Conservation (phyloP, 2,113 vertebrate species). For the Hiodon tergisus region DNA sequence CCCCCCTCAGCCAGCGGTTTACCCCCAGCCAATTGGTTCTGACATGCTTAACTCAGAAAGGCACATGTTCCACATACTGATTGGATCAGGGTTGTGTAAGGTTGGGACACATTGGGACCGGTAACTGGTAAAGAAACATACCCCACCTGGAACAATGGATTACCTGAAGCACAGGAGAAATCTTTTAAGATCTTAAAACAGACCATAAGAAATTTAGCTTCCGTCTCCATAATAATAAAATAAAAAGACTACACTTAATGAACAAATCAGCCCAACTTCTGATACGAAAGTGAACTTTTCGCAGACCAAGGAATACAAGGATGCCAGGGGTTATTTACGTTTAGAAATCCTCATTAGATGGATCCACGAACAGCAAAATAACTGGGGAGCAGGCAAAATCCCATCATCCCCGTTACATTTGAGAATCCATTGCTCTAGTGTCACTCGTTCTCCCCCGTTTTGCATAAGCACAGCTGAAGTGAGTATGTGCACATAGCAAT, state of each 20-base stretch:
- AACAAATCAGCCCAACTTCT: background rate
- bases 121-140: background rate
- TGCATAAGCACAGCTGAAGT: constrained; percentile 3
- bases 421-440: background rate
- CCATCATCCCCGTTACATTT: background rate
- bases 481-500: constrained; percentile 15
- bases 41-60: constrained; percentile 66
- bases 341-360: background rate
- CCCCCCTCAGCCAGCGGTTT: constrained; percentile 47
- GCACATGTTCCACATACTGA: constrained; percentile 71
- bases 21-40: constrained; percentile 55
- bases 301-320: background rate
- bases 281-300: background rate
- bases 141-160: constrained; percentile 4
- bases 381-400: background rate
- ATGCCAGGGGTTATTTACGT: background rate
- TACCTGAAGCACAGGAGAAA: background rate
- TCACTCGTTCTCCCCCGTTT: background rate
- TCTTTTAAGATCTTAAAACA: constrained; percentile 27
- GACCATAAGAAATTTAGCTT: constrained; percentile 2
- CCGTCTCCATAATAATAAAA: background rate
- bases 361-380: too few relatives aligned
- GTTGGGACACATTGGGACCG: constrained; percentile 13
- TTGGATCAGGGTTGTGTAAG: constrained; percentile 35
- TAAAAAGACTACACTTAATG: background rate